Percentiles rank a stretch among this genome's conserved stretches.
phyloP scores from a whole-genome alignment of 1,140 invertebrate genomes.

The Coptotermes formosanus region DNA sequence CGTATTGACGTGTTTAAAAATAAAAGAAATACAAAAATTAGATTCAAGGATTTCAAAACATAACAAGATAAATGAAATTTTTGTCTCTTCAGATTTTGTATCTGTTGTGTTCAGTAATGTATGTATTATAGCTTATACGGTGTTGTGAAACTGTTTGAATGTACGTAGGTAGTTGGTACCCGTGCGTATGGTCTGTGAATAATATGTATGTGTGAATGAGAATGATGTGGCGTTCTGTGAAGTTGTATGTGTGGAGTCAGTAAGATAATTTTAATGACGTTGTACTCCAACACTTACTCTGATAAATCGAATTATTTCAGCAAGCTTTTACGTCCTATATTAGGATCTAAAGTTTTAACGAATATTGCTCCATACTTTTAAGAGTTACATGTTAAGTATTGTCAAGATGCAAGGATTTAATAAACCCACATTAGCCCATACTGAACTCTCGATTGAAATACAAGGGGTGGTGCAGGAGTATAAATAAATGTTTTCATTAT shows the following conservation, averaged over 20 bases:
- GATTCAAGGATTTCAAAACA: conserved; percentile 9
- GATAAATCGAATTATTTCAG: background rate
- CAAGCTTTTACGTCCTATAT: background rate
- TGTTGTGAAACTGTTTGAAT: conserved; percentile 4
- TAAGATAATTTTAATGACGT: background rate
- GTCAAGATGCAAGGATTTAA: background rate
- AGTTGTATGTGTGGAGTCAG: background rate
- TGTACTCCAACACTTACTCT: background rate
- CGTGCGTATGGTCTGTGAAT: background rate
- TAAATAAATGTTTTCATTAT: background rate
- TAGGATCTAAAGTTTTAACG: background rate
- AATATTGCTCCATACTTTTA: background rate
- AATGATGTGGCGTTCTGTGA: background rate
- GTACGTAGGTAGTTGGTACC: background rate
- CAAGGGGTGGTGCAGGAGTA: background rate
- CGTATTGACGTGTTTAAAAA: background rate
- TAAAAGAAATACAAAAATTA: background rate
- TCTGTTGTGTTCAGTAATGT: conserved; percentile 10
- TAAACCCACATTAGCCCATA: background rate
- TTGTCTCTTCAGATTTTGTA: background rate
- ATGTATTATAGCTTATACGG: background rate
- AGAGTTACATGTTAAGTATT: background rate
- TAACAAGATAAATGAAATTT: conserved; percentile 18
- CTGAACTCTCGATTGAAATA: background rate
- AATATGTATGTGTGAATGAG: background rate